These are phyloP conservation scores for Phoronis australis DNA, from an alignment of 2,888 invertebrate species.

Conservation along the genomic window DNA sequence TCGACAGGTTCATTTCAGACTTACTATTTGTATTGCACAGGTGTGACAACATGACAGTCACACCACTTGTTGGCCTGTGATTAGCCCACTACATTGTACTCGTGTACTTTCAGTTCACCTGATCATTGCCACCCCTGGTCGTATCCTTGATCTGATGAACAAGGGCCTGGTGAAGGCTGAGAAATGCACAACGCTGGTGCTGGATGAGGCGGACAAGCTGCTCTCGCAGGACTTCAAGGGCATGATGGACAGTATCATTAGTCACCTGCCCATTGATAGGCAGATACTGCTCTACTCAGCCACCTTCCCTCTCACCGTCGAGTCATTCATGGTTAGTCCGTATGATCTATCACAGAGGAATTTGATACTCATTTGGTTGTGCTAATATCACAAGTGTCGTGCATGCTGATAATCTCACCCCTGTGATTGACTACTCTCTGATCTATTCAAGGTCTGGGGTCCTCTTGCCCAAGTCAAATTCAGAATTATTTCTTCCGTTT, in stretches of 20 bases:
- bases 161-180: constrained; percentile 91
- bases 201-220: constrained; percentile 98
- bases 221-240: constrained; percentile 98
- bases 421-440: too few species aligned
- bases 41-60: too few species aligned
- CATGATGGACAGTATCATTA: constrained; percentile 97
- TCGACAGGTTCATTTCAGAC: too few species aligned
- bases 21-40: too few species aligned
- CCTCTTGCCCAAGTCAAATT: too few species aligned
- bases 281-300: constrained; percentile 98
- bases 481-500: too few species aligned
- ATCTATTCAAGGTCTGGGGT: too few species aligned
- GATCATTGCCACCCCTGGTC: constrained; percentile 97
- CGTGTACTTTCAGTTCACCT: constrained; percentile 88
- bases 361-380: too few species aligned
- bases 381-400: too few species aligned
- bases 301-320: constrained; percentile 97
- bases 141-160: constrained; percentile 99
- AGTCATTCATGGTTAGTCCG: constrained; percentile 80
- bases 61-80: too few species aligned
- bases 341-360: not conserved
- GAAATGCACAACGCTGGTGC: constrained; percentile 90
- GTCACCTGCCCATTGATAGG: constrained; percentile 82
- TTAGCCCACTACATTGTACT: too few species aligned
- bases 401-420: too few species aligned